Percentiles rank a stretch among this genome's conserved stretches.
These are phyloP conservation scores for Epinotia brunnichana DNA, from an alignment of 2,888 invertebrate genomes.

Conservation along the genomic window DNA sequence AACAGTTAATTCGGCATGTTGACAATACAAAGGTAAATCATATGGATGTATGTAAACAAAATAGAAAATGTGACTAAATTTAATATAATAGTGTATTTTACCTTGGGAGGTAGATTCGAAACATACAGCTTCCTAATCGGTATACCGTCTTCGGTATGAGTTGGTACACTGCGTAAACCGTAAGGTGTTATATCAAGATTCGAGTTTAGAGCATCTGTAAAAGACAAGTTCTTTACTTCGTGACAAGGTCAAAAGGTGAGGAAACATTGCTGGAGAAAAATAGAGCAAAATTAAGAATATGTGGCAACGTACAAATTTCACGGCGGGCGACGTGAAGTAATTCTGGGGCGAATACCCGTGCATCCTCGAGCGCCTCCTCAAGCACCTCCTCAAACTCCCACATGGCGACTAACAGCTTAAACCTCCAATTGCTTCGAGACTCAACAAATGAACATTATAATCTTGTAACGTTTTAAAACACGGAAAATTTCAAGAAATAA, in stretches of 20 bases:
- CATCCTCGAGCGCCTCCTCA: conserved; percentile 62
- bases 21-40: conserved; percentile 21
- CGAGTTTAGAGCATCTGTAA: conserved; percentile 67
- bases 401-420: conserved; percentile 61
- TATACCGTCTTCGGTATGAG: conserved; percentile 83
- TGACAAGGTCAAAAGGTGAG: conserved; percentile 1
- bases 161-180: conserved; percentile 68
- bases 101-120: conserved; percentile 83
- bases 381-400: conserved; percentile 61
- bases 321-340: conserved; percentile 69
- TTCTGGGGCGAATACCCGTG: conserved; percentile 66
- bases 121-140: conserved; percentile 84
- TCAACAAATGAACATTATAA: conserved; percentile 60
- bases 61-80: not conserved
- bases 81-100: conserved; percentile 54
- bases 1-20: conserved; percentile 25
- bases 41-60: not conserved
- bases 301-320: conserved; percentile 64
- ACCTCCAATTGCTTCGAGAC: conserved; percentile 48
- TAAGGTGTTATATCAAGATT: conserved; percentile 62
- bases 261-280: not conserved
- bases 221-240: conserved; percentile 16
- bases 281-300: conserved; percentile 37
- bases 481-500: conserved; percentile 71
- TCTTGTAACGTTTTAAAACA: conserved; percentile 54